Percentiles rank a stretch among this genome's conserved stretches.
These are phyloP conservation scores for Danio albolineatus DNA, from an alignment of 2,797 vertebrate species.

Conservation along the genomic window DNA sequence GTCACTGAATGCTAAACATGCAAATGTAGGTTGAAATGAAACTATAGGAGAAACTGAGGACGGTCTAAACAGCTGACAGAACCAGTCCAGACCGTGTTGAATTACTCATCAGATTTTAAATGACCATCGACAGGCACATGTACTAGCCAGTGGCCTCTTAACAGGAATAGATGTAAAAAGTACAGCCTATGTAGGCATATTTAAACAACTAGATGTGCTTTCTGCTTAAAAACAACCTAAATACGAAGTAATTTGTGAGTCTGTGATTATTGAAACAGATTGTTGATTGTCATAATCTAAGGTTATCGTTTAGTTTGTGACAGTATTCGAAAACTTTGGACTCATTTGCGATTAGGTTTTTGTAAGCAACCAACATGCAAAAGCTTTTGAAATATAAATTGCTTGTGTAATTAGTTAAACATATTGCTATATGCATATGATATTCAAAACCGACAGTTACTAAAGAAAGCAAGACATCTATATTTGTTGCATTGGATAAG, in stretches of 20 bases:
- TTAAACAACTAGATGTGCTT: slow-evolving; percentile 46
- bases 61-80: slow-evolving; percentile 67
- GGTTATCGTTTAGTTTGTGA: too few species aligned
- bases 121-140: slow-evolving; percentile 47
- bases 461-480: slow-evolving; percentile 24
- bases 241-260: neutral
- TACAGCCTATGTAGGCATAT: slow-evolving; percentile 1
- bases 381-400: neutral
- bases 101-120: slow-evolving; percentile 66
- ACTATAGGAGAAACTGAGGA: slow-evolving; percentile 14
- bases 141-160: slow-evolving; percentile 63
- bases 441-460: slow-evolving; percentile 10
- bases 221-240: slow-evolving; percentile 32
- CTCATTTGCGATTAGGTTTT: too few species aligned
- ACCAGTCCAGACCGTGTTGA: slow-evolving; percentile 56
- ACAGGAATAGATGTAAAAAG: slow-evolving; percentile 72
- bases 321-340: neutral
- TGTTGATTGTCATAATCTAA: neutral
- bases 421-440: neutral
- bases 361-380: too few species aligned
- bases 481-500: slow-evolving; percentile 39
- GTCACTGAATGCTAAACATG: neutral
- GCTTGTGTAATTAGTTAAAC: neutral
- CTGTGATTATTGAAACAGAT: neutral
- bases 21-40: neutral